phyloP scores from a whole-genome alignment of 2,797 vertebrate species.

The Myotis vivesi region DNA sequence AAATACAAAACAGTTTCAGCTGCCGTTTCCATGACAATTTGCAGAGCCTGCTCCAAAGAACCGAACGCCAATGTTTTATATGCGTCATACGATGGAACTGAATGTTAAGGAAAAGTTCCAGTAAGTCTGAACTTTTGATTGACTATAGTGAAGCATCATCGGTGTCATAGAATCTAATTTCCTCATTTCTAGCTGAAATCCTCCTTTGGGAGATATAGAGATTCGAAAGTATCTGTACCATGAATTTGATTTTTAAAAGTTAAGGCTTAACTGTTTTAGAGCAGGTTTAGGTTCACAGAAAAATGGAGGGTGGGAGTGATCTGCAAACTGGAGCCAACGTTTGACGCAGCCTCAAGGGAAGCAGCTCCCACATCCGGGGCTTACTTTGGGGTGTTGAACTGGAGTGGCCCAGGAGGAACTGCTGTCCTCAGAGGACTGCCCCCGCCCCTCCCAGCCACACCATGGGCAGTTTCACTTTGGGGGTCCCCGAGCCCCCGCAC shows the following conservation, averaged over 20 bases:
- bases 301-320: not conserved
- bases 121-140: not conserved
- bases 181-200: conserved; percentile 35
- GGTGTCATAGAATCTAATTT: not conserved
- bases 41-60: not conserved
- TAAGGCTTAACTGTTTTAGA: not conserved
- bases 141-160: not conserved
- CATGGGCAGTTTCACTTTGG: not conserved
- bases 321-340: not conserved
- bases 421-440: rapidly evolving
- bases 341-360: not conserved
- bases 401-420: not conserved
- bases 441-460: not conserved
- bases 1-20: not conserved
- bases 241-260: not conserved
- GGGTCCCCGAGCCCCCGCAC: too few relatives aligned
- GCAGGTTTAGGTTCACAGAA: not conserved
- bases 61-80: not conserved
- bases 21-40: not conserved
- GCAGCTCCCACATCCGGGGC: too few relatives aligned
- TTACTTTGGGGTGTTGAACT: not conserved
- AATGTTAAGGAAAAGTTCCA: not conserved
- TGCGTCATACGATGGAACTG: not conserved
- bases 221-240: not conserved
- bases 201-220: not conserved